Percentiles rank a stretch among this genome's conserved stretches.
Conservation (phyloP, 1,140 invertebrate genomes). For the Drosophila nebulosa region DNA sequence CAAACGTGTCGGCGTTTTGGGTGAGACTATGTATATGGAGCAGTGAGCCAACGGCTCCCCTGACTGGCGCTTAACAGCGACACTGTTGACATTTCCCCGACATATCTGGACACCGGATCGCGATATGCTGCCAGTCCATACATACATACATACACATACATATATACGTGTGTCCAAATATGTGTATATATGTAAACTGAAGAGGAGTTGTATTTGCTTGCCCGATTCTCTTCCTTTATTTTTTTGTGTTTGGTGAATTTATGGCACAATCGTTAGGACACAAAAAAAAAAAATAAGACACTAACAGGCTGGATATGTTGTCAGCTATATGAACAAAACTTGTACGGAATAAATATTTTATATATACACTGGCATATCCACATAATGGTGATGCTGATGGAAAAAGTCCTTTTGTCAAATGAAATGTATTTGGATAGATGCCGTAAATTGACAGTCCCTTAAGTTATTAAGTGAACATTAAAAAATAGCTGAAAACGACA, state of each 20-base stretch:
- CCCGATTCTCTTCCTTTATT: slow-evolving; percentile 9
- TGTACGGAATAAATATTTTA: slow-evolving; percentile 3
- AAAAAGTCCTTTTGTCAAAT: not conserved
- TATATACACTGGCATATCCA: not conserved
- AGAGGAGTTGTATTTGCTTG: slow-evolving; percentile 25
- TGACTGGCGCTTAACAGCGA: slow-evolving; percentile 43
- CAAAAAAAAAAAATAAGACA: slow-evolving; percentile 13
- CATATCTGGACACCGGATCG: slow-evolving; percentile 64
- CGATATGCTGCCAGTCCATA: slow-evolving; percentile 35
- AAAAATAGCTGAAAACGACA: too few species aligned
- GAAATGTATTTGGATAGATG: too few species aligned
- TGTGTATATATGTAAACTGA: not conserved
- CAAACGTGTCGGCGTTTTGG: slow-evolving; percentile 9
- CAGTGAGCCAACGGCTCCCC: not conserved
- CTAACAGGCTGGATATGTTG: slow-evolving; percentile 20
- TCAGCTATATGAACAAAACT: slow-evolving; percentile 3
- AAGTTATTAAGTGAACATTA: too few species aligned
- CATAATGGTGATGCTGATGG: not conserved
- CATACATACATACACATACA: not conserved
- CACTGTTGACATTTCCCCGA: slow-evolving; percentile 56
- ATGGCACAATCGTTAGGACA: slow-evolving; percentile 7
- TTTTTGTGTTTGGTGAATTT: slow-evolving; percentile 24
- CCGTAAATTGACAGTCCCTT: too few species aligned
- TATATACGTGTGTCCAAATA: not conserved
- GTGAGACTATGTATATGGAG: slow-evolving; percentile 5